phyloP scores from a whole-genome alignment of 2,888 invertebrate genomes.

The Meganola albula region DNA sequence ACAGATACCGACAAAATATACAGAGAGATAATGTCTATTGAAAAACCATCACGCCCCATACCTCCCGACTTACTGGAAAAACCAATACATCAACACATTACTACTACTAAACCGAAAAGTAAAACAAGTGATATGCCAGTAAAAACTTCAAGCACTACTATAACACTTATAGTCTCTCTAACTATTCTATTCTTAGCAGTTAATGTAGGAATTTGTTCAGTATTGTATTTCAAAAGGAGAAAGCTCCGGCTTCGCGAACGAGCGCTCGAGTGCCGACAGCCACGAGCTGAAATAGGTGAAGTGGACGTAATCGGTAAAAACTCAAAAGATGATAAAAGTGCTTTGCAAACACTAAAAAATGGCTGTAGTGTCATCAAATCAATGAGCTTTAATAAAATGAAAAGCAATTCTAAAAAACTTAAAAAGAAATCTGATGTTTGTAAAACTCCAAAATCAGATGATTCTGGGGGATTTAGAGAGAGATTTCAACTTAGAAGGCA shows the following conservation, averaged over 20 bases:
- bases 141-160: slow-evolving; percentile 78
- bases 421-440: slow-evolving; percentile 74
- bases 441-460: slow-evolving; percentile 76
- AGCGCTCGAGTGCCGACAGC: slow-evolving; percentile 58
- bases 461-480: slow-evolving; percentile 76
- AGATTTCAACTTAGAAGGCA: slow-evolving; percentile 82
- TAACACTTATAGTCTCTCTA: slow-evolving; percentile 79
- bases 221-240: slow-evolving; percentile 82
- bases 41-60: slow-evolving; percentile 49
- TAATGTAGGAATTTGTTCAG: slow-evolving; percentile 83
- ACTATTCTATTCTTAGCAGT: slow-evolving; percentile 84
- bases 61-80: slow-evolving; percentile 55
- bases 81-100: slow-evolving; percentile 11
- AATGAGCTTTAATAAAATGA: slow-evolving; percentile 71
- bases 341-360: slow-evolving; percentile 64
- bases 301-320: slow-evolving; percentile 68
- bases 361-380: slow-evolving; percentile 79
- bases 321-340: slow-evolving; percentile 63
- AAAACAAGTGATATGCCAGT: slow-evolving; percentile 49
- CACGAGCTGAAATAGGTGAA: slow-evolving; percentile 72
- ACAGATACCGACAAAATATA: slow-evolving; percentile 52
- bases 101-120: slow-evolving; percentile 44
- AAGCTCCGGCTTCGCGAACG: slow-evolving; percentile 73
- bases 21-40: slow-evolving; percentile 60
- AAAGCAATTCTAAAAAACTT: slow-evolving; percentile 69